A percentile compares a stretch with the other conserved stretches of the same genome.
phyloP scores from a whole-genome alignment of 2,888 invertebrate genomes.

The Luperina nickerlii region DNA sequence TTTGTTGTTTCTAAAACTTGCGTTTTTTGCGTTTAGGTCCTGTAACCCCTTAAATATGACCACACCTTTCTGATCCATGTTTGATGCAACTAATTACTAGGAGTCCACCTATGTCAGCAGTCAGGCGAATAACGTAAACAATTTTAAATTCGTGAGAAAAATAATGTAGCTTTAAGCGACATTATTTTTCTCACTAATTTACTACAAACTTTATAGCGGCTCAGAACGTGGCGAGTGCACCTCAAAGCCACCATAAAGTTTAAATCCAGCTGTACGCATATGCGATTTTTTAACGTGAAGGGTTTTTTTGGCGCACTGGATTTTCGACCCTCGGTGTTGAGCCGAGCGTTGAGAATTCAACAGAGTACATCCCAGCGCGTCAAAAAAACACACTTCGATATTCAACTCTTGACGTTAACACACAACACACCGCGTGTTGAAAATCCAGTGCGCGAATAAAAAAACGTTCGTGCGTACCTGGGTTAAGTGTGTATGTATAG shows the following conservation, averaged over 20 bases:
- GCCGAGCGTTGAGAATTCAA: neutral
- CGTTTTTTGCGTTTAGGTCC: too few species aligned
- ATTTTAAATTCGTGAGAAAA: neutral
- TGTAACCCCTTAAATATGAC: too few species aligned
- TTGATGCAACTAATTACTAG: neutral
- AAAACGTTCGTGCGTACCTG: neutral
- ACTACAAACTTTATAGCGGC: too few species aligned
- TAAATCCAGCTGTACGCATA: neutral
- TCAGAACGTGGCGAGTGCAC: too few species aligned
- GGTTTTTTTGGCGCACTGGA: neutral
- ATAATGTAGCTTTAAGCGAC: neutral
- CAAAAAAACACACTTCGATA: neutral
- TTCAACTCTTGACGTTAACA: neutral
- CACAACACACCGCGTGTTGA: too few species aligned
- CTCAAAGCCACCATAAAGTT: too few species aligned
- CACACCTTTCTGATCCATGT: neutral
- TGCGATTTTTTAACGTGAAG: neutral
- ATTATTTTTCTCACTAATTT: neutral
- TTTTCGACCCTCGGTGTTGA: neutral
- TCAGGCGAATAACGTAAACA: conserved; percentile 12
- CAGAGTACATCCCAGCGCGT: neutral
- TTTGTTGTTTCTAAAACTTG: too few species aligned
- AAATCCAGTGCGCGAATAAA: neutral
- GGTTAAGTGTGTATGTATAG: neutral
- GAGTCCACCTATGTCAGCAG: conserved; percentile 11